Percentiles rank a stretch among this genome's conserved stretches.
Conservation (phyloP, 2,113 vertebrate species). For the Apeltes quadracus region DNA sequence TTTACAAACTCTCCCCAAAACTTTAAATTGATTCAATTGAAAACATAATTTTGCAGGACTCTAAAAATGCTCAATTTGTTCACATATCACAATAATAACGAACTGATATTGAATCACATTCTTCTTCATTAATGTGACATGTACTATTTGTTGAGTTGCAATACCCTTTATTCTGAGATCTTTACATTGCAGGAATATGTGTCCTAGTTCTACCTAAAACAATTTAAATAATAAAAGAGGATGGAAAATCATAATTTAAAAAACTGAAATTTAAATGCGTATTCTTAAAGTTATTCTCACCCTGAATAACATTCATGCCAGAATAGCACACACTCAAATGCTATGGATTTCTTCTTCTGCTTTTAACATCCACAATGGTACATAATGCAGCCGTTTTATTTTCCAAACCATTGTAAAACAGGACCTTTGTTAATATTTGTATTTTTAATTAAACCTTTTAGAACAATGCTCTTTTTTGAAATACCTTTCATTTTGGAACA, state of each 20-base stretch:
- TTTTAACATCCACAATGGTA: constrained; percentile 3
- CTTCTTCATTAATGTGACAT: background rate
- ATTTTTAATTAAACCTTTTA: background rate
- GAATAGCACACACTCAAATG: background rate
- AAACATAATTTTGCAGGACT: background rate
- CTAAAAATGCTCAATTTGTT: background rate
- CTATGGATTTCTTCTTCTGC: too few species aligned
- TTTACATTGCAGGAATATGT: background rate
- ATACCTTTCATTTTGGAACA: background rate
- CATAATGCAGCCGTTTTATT: background rate
- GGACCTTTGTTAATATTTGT: too few species aligned
- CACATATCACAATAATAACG: background rate
- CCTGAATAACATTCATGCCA: background rate
- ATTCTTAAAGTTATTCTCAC: background rate
- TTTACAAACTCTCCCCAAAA: background rate
- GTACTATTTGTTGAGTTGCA: background rate
- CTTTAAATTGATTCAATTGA: background rate
- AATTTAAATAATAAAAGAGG: background rate
- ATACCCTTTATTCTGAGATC: background rate
- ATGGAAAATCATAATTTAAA: background rate
- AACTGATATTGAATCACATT: background rate
- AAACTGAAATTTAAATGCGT: background rate
- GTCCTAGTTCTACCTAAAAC: background rate
- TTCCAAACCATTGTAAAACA: constrained; percentile 7
- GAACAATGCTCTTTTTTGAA: background rate